Base-by-base conservation (phyloP, 2,113 vertebrate genomes). In the Lucifuga dentata region DNA sequence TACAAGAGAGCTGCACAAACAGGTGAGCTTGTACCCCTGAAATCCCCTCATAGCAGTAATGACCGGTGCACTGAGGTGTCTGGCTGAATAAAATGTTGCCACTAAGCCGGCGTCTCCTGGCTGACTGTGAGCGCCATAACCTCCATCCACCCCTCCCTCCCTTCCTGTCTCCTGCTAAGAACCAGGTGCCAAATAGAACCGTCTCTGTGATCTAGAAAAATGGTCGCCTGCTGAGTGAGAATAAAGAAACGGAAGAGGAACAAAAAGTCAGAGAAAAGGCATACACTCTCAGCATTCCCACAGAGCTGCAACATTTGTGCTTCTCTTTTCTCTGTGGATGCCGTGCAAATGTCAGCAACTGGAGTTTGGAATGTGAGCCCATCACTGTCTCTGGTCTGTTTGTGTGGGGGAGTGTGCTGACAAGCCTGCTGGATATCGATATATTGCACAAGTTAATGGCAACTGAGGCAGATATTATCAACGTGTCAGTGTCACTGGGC, bases 261-360 rank as follows among this genome's bases (percentile, higher is more conserved):
- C 74, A 83, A 70, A 80, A 68, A 80, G 53, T 77, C 17, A 51
- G 15, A 80, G 62, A 68, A 84, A 81, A 63, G 80, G 63, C 56
- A 78, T 29, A 43, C 51, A 33, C 61, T 50, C 51, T 49, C 39
- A 8, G 67, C 10, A 52, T 68, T 83, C 81, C 76, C 35, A 20
- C 71, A 17, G 83, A 78, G 80, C 65, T 19, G 56, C 21, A 56
- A 64, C 59, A 44, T 81, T 86, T 83, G 68, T 75, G 72, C 62
- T 68, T 78, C 74, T 68, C 65, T 12, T 60, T 67, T 78, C 67
- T 66, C 76, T 46, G 63, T 26, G 64, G 76, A 78, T 38, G 71
- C 78, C 62, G 66, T 79, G 84, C 76, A 86, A 88, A 88, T 88
- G 86, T 87, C 84, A 89, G 68, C 11, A 51, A 68, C 76, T 72